Base-by-base conservation (phyloP, 2,888 invertebrate species). In the Agriopis leucophaearia region DNA sequence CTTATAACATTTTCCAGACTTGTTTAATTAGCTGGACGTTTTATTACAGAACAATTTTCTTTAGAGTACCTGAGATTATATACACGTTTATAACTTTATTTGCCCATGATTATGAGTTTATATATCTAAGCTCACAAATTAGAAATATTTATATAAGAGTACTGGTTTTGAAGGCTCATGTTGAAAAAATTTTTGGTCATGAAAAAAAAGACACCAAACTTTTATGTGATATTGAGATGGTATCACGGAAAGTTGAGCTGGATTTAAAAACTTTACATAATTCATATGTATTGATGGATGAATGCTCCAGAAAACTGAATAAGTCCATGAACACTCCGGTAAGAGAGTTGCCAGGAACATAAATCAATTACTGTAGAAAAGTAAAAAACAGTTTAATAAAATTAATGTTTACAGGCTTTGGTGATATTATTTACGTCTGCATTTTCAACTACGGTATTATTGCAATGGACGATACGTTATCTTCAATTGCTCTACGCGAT, bases 281-380 rank as follows among this genome's bases (percentile, higher is more conserved):
- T 70, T 80, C 80, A 10, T 91, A 90, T 71, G 88, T 87, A 70
- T 71, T 81, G 62, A 77, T 91, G 69, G 83, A 89, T 71, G 85
- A 85, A 71, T 86, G 85, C 71, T 79, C 88, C 1, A 81, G 83
- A 51, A 78, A 85, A 74, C 80, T 90, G 1, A 90, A 87, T 72
- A 77, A 76, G 36, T 70, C 84, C 27, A 87, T 91, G 82, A 84
- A 81, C 78, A 77, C 89, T 52, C 84, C 88, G 81, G 90, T 91
- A 83, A 38, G 52, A 38, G 0, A 2, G 8, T 13, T 1, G 1
- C 1, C 13, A 51, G 13, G 35, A 6, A 48, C 10, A 18, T 48
- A 1, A 7, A 5, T 8, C 9, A 48, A 48, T 15, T 45, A 8
- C 9, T 15, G 1, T 15, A 16, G 3, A 16, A 47, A 15, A 47